Base-by-base conservation (phyloP, 2,113 vertebrate species). In the Neotoma lepida region DNA sequence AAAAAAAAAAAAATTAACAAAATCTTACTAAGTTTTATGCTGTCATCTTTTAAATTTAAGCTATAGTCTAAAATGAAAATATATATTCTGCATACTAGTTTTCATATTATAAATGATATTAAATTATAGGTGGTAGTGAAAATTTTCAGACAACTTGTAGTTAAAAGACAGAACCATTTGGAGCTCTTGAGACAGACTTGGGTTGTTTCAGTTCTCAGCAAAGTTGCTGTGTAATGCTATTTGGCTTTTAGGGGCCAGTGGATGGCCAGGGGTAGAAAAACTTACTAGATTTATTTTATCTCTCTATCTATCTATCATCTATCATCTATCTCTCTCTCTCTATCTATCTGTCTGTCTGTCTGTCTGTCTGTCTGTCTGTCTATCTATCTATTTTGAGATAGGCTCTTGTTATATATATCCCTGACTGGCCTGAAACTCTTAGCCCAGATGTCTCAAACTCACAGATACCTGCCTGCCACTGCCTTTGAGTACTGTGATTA, bases 1-100 rank as follows among this genome's bases (percentile, higher is more conserved):
- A 5, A 66, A 91, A 77, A 80, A 66, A 88, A 73, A 41, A 73
- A 12, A 41, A 51, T 46, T 7, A 46, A 46, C n/a, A 49, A 54
- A 33, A 9, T 15, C n/a, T 58, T 61, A 90, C 24, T 41, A 81
- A 90, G 4, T 12, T 85, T 51, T 81, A 49, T 89, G 73, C 9
- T 46, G 54, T 81, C 4, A 64, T 58, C 44, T 96, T 76, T 68
- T 41, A 80, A 82, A 80, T 46, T 94, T 88, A 81, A 63, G 17
- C 24, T 70, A 24, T 10, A 82, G 1, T 63, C 9, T 73, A 66
- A 78, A 33, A 64, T 90, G 39, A 17, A 89, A 61, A 49, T 71
- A 46, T 76, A 1, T 12, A 20, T 14, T 33, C 28, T 68, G 35
- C 15, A 74, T 15, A 68, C 24, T 56, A 26, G 18, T 90, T 91